phyloP scores from a whole-genome alignment of 2,113 vertebrate species.

The Cryptotis parvus region DNA sequence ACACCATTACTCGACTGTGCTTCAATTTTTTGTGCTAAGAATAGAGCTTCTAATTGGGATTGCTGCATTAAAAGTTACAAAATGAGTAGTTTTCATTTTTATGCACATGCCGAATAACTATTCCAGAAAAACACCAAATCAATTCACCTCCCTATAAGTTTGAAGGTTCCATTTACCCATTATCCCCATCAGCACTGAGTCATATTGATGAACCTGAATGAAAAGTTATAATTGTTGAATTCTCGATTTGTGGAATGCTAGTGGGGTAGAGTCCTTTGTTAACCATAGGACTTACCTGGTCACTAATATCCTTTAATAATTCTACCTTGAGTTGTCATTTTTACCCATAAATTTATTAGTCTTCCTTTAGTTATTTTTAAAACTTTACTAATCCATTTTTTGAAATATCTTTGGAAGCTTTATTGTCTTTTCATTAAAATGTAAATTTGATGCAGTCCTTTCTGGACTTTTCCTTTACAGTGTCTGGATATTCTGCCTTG shows the following conservation, averaged over 20 bases:
- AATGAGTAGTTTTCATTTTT: slow-evolving; percentile 14
- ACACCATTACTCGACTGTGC: background rate
- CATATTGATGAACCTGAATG: background rate
- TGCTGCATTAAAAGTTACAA: background rate
- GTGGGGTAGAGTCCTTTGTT: background rate
- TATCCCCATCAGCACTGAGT: background rate
- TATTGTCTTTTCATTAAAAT: background rate
- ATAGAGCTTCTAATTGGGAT: background rate
- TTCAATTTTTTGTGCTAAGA: background rate
- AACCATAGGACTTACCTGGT: background rate
- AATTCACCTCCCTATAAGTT: background rate
- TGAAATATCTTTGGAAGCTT: background rate
- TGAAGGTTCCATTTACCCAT: background rate
- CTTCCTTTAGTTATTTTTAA: background rate
- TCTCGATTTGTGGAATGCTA: background rate
- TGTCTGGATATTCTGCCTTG: background rate
- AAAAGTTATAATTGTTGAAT: background rate
- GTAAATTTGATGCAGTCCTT: background rate
- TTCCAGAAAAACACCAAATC: background rate
- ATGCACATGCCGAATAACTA: background rate
- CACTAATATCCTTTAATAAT: background rate
- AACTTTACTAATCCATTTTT: background rate
- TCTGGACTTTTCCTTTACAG: slow-evolving; percentile 11
- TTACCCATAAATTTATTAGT: background rate
- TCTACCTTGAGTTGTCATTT: background rate